Evolutionary conservation across 2,888 invertebrate genomes (phyloP), one percentile per base, ranked within the genome.

Genomic region (Margaritifera margaritifera): DNA sequence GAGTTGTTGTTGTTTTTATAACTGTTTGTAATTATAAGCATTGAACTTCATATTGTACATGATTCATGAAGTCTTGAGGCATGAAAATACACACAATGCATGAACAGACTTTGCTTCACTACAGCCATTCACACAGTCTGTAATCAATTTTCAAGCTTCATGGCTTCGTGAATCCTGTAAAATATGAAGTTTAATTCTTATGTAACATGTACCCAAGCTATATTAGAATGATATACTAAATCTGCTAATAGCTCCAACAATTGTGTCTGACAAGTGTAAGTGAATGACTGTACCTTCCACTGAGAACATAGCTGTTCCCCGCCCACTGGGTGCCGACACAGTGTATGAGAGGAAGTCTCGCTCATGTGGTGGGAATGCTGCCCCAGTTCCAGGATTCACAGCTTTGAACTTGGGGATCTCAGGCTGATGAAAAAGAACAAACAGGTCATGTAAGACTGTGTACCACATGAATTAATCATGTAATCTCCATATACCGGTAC

Each of bases 311-410:
- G 81, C 82, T 18, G 88, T 87, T 31, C 83, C 85, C 25, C 87
- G 73, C 19, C 86, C 87, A 82, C 87, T 87, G 4, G 83, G 87
- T 1, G 87, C 87, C 2, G 88, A 87, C 53, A 87, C 84, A 19
- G 87, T 87, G 73, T 87, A 86, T 3, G 86, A 86, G 19, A 87
- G 84, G 72, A 82, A 86, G 71, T 87, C 87, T 62, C 79, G 81
- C 57, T 85, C 84, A 52, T 70, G 69, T n/a, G n/a, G n/a, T 25
- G 64, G 24, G 3, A 65, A 71, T 19, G 64, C 71, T 11, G 60
- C 77, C 24, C 71, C 75, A 22, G 75, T 72, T 8, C 74, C 71
- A 15, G 64, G 51, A 22, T 71, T 74, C 1, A 75, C 76, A 64
- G 74, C 73, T 53, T 71, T 74, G 59, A 67, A 75, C 51, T 76